Base-by-base conservation (phyloP, 2,888 invertebrate genomes). In the Poecilobothrus nobilitatus region DNA sequence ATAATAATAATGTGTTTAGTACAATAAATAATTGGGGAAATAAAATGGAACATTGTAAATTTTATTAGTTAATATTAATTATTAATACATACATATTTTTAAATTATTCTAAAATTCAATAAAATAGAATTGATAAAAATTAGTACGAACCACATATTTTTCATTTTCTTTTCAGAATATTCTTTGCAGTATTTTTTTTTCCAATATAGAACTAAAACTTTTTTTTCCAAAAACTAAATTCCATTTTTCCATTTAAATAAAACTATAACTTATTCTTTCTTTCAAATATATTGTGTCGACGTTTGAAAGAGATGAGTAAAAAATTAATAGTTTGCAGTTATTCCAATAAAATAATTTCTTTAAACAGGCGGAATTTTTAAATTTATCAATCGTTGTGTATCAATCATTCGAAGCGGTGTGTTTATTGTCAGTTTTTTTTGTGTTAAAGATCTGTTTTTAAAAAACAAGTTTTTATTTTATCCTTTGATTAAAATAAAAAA, bases 351-450 rank as follows among this genome's bases (percentile, higher is more conserved):
- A 53, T 18, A 6, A 41, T 15, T n/a, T 12, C 18, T 18, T 53
- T 6, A 53, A 53, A 53, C 53, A 53, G 53, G 53, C 53, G 53
- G 53, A 53, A 53, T 53, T 53, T 53, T 53, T 15, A 53, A 53
- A 53, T 53, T 53, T 53, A 53, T 53, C 53, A 53, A 53, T 63
- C 27, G 22, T 63, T 63, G 9, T 63, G 63, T 63, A 7, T 22
- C 63, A 20, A 20, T 63, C 27, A 15, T 63, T 63, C 27, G 22
- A 27, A 27, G 27, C 18, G 63, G 63, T 63, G 63, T 18, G 27
- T 63, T 63, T n/a, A 27, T 27, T 44, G 44, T 65, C 65, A 65
- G 37, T 68, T 65, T 33, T 20, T 34, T 33, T 12, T 68, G 68
- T 44, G 22, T n/a, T 64, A 41, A 22, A 18, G 12, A 12, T 27